Conservation (phyloP, 2,113 vertebrate species). For the Nipponia nippon region DNA sequence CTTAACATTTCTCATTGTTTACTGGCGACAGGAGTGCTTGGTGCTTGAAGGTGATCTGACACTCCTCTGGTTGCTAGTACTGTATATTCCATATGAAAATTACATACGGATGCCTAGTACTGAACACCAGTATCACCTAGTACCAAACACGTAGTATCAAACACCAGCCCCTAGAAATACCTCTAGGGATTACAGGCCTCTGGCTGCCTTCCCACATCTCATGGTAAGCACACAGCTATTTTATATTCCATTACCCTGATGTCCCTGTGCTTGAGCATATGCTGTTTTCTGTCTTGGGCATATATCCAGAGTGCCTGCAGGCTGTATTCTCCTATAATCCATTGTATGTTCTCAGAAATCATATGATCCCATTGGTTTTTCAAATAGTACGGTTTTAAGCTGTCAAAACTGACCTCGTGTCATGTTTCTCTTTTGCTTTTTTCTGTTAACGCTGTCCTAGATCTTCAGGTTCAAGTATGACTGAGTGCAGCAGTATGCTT, state of each 20-base stretch:
- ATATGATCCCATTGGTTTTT: background rate
- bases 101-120: background rate
- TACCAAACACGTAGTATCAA: background rate
- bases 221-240: conserved; percentile 10
- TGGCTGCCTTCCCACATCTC: background rate
- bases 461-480: conserved; percentile 38
- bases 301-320: conserved; percentile 40
- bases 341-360: conserved; percentile 24
- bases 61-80: background rate
- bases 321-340: conserved; percentile 8
- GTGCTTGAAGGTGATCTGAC: background rate
- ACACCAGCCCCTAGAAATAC: background rate
- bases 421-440: background rate
- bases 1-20: conserved; percentile 16
- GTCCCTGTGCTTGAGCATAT: conserved; percentile 39
- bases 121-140: background rate
- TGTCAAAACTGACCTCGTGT: conserved; percentile 2
- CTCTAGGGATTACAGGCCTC: background rate
- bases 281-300: conserved; percentile 44
- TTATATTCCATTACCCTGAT: conserved; percentile 34
- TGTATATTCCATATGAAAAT: background rate
- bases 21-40: background rate
- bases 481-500: conserved; percentile 19
- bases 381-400: background rate
- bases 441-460: background rate